A percentile compares a stretch with the other conserved stretches of the same genome.
Conservation (phyloP, 2,113 vertebrate genomes). For the Tragulus kanchil region DNA sequence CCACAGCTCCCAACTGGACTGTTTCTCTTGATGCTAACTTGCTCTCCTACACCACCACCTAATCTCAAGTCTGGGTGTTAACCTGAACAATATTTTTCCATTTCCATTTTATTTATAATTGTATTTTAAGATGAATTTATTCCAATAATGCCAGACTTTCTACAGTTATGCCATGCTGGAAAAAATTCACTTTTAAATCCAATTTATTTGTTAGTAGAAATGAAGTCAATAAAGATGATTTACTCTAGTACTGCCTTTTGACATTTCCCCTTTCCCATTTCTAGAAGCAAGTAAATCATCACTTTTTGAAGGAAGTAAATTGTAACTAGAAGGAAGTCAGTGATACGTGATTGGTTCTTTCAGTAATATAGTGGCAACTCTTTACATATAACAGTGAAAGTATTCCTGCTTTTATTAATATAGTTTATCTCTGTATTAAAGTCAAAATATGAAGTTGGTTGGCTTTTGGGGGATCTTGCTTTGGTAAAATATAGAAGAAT, state of each 20-base stretch:
- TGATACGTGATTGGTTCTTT: constrained; percentile 1
- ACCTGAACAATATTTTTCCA: background rate
- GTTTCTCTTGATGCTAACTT: background rate
- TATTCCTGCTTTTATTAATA: background rate
- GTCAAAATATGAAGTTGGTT: constrained; percentile 17
- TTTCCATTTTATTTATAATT: background rate
- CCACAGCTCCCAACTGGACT: background rate
- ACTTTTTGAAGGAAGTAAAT: background rate
- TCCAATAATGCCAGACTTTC: background rate
- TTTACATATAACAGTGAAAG: background rate
- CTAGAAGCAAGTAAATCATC: background rate
- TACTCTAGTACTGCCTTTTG: background rate
- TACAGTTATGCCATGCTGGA: background rate
- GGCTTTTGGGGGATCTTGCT: background rate
- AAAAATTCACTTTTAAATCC: constrained; percentile 48
- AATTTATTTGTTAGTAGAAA: constrained; percentile 46
- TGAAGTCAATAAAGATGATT: constrained; percentile 19
- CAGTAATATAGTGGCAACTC: background rate
- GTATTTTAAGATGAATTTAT: background rate
- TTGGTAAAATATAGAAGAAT: background rate
- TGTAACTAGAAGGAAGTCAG: background rate
- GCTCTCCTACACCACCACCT: background rate
- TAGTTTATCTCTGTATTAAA: constrained; percentile 1
- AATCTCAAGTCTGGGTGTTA: background rate
- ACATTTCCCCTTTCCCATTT: constrained; percentile 16